These are phyloP conservation scores for Augochlora pura DNA, from an alignment of 1,140 invertebrate genomes.

Conservation along the genomic window DNA sequence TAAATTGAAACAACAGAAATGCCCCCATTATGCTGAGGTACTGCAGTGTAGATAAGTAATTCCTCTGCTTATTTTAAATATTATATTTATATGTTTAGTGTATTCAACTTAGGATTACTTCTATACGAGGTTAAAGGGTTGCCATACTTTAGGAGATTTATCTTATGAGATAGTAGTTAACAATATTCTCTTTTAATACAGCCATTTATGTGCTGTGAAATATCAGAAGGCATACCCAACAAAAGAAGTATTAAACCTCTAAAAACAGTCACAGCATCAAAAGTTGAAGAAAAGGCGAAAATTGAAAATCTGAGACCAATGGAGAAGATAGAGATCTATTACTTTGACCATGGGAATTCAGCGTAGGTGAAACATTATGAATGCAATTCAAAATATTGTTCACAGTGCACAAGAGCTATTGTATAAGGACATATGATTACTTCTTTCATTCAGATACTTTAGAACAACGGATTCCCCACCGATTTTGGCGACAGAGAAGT, in stretches of 20 bases:
- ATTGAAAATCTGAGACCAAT: constrained; percentile 48
- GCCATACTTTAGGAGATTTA: too few relatives aligned
- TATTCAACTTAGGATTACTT: too few relatives aligned
- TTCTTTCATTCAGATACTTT: constrained; percentile 76
- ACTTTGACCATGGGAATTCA: constrained; percentile 85
- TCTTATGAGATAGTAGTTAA: too few relatives aligned
- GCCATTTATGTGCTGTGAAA: constrained; percentile 55
- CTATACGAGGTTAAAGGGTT: too few relatives aligned
- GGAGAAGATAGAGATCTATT: constrained; percentile 83
- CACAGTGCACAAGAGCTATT: not conserved
- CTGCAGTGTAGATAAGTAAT: not conserved
- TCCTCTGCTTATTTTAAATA: not conserved
- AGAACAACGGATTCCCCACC: constrained; percentile 83
- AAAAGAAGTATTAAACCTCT: not conserved
- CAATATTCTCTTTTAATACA: constrained; percentile 18
- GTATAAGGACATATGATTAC: not conserved
- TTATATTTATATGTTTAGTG: not conserved
- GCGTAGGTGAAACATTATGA: constrained; percentile 72
- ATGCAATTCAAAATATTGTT: too few relatives aligned
- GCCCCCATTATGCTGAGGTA: constrained; percentile 58
- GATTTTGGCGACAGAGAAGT: constrained; percentile 80
- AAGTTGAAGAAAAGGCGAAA: constrained; percentile 12
- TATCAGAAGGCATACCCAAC: constrained; percentile 67
- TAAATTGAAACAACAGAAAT: constrained; percentile 57
- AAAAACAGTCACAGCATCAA: not conserved